Conservation (phyloP, 1,140 invertebrate species). For the Cryptotermes secundus region DNA sequence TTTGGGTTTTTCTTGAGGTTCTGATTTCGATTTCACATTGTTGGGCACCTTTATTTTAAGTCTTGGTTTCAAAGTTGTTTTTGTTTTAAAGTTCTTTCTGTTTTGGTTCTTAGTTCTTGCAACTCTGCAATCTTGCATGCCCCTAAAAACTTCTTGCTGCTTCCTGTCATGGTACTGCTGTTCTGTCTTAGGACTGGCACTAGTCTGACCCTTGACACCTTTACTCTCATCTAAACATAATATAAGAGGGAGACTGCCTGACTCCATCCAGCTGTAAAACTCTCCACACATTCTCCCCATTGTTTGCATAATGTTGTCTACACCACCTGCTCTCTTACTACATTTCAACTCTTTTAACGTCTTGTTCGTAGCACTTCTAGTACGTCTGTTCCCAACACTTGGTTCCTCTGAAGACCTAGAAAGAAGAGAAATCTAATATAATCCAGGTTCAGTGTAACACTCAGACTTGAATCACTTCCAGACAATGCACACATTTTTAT, state of each 20-base stretch:
- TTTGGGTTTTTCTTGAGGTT: not conserved
- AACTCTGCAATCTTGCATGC: not conserved
- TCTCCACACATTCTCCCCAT: not conserved
- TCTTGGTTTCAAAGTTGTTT: not conserved
- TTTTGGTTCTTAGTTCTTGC: not conserved
- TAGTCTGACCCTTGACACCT: not conserved
- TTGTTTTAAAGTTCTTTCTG: not conserved
- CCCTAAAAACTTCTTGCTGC: too few relatives aligned
- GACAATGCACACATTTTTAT: too few relatives aligned
- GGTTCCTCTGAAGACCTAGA: slow-evolving; percentile 15
- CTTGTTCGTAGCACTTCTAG: slow-evolving; percentile 1
- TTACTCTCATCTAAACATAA: not conserved
- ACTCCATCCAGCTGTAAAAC: not conserved
- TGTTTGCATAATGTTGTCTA: not conserved
- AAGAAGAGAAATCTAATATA: slow-evolving; percentile 20
- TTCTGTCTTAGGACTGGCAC: not conserved
- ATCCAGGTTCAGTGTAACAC: not conserved
- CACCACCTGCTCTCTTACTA: not conserved
- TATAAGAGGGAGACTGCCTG: not conserved
- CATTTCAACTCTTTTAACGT: not conserved
- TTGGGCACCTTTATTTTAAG: not conserved
- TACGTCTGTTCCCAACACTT: slow-evolving; percentile 1
- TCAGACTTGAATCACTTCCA: not conserved
- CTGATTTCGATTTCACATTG: not conserved
- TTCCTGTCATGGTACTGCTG: not conserved